These are phyloP conservation scores for Lasioglossum pauxillum DNA, from an alignment of 2,888 invertebrate genomes.

Conservation along the genomic window DNA sequence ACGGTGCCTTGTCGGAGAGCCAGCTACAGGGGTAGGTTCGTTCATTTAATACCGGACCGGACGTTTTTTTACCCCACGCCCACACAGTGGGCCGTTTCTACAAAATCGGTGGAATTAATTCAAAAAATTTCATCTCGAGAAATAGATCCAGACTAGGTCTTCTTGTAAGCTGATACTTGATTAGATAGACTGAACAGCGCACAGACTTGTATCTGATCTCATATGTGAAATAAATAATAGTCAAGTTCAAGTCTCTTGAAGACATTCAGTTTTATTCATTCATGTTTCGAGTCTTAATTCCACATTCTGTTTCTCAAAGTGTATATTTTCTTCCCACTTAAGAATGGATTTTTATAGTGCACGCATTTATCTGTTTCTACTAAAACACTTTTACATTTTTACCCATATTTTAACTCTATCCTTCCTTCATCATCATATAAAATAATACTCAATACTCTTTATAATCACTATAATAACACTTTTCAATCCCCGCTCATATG, in stretches of 20 bases:
- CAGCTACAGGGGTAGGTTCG: constrained; percentile 47
- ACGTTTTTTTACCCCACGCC: constrained; percentile 17
- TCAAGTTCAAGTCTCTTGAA: neutral
- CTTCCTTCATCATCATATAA: too few species aligned
- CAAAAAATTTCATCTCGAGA: neutral
- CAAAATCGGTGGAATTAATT: neutral
- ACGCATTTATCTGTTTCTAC: neutral
- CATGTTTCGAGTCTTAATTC: neutral
- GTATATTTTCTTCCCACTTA: neutral
- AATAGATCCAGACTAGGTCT: neutral
- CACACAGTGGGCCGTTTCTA: neutral
- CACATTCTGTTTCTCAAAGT: neutral
- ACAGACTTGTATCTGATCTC: neutral
- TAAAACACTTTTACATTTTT: neutral
- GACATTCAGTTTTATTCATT: too few species aligned
- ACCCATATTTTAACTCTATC: neutral
- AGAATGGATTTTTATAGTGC: neutral
- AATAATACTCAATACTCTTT: neutral
- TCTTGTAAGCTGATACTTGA: neutral
- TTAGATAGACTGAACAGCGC: neutral
- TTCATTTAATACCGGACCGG: constrained; percentile 63
- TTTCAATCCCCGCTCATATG: too few species aligned
- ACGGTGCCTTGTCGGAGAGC: constrained; percentile 55
- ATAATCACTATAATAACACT: neutral
- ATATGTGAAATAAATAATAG: neutral